phyloP scores from a whole-genome alignment of 2,113 vertebrate species.

The Bungarus multicinctus region DNA sequence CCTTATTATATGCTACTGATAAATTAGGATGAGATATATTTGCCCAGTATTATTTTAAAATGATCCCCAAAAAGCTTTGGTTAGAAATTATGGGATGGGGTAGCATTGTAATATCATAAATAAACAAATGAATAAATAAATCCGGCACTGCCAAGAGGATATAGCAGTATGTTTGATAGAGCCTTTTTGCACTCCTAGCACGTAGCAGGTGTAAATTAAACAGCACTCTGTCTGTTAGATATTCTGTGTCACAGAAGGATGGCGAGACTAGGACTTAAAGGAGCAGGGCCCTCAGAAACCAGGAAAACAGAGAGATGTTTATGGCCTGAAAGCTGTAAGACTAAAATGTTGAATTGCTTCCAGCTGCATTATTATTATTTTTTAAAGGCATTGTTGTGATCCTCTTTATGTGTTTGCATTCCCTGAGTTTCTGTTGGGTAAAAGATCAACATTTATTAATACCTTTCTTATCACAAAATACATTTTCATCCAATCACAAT shows the following conservation, averaged over 20 bases:
- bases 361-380: background rate
- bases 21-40: background rate
- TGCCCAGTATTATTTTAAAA: background rate
- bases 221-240: conserved; percentile 7
- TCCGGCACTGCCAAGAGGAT: background rate
- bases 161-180: conserved; percentile 27
- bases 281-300: background rate
- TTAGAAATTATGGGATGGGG: background rate
- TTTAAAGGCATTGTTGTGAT: background rate
- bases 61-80: background rate
- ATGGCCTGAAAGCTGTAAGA: background rate
- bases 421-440: background rate
- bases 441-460: background rate
- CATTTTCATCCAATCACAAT: background rate
- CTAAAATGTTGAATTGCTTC: rapidly evolving
- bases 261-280: background rate
- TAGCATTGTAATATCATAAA: background rate
- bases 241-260: background rate
- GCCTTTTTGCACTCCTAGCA: conserved; percentile 31
- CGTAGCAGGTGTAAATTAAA: conserved; percentile 39
- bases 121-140: background rate
- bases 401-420: background rate
- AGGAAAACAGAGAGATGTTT: background rate
- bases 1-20: conserved; percentile 23
- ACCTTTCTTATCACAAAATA: background rate